Evolutionary conservation across 2,888 invertebrate species (phyloP).

Genomic region (Lycophotia porphyrea): DNA sequence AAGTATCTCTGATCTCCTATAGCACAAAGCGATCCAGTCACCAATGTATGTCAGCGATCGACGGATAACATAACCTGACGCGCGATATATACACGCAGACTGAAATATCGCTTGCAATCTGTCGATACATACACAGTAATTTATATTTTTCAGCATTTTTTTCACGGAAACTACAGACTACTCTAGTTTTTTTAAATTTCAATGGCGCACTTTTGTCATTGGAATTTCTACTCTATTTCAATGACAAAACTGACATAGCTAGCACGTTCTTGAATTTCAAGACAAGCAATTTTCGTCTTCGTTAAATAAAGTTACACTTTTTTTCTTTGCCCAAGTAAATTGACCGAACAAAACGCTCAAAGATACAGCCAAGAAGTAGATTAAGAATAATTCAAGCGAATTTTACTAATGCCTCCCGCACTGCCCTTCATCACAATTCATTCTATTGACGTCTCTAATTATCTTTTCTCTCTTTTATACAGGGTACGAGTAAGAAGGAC

Average conservation of each 20-base stretch:
- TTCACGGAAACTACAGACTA: background rate
- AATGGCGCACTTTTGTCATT: background rate
- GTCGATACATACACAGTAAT: slow-evolving; percentile 17
- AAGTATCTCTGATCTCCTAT: slow-evolving; percentile 7
- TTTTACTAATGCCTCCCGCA: slow-evolving; percentile 45
- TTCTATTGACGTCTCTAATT: slow-evolving; percentile 29
- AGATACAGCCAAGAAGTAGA: slow-evolving; percentile 35
- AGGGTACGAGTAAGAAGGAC: slow-evolving; percentile 93
- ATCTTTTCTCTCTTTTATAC: slow-evolving; percentile 62
- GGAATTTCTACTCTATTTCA: background rate
- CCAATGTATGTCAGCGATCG: slow-evolving; percentile 24
- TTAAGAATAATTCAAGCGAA: slow-evolving; percentile 58
- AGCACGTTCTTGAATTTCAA: background rate
- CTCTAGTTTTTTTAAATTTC: background rate
- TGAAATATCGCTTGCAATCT: slow-evolving; percentile 47
- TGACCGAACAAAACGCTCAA: slow-evolving; percentile 34
- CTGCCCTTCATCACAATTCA: slow-evolving; percentile 54
- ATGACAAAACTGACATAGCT: background rate
- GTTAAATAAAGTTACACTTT: slow-evolving; percentile 15
- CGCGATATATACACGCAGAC: slow-evolving; percentile 27
- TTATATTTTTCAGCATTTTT: slow-evolving; percentile 9
- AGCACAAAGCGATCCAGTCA: slow-evolving; percentile 19
- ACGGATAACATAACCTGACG: slow-evolving; percentile 35
- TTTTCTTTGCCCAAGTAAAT: slow-evolving; percentile 33
- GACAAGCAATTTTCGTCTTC: slow-evolving; percentile 14